A percentile compares a stretch with the other conserved stretches of the same genome.
These are phyloP conservation scores for Achroia grisella DNA, from an alignment of 1,140 invertebrate genomes.

Conservation along the genomic window DNA sequence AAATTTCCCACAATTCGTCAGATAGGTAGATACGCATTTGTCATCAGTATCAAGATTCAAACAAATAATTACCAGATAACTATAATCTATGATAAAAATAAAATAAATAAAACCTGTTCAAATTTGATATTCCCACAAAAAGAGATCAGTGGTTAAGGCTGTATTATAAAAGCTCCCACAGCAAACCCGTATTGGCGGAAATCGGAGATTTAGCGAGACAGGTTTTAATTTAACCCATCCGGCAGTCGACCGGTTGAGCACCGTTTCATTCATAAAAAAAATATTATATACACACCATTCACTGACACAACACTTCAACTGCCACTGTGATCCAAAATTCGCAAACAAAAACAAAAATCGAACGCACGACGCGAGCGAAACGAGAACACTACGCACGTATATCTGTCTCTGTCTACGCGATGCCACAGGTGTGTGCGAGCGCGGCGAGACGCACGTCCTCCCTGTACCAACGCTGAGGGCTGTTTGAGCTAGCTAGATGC, in stretches of 20 bases:
- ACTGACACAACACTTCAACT: conserved; percentile 10
- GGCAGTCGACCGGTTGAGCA: conserved; percentile 14
- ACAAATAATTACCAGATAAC: no score
- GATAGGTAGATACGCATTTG: no score
- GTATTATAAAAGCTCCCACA: conserved; percentile 15
- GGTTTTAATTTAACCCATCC: conserved; percentile 19
- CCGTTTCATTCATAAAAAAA: conserved; percentile 27
- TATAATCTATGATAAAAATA: no score
- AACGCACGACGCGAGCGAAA: conserved; percentile 10
- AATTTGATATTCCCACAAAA: no score
- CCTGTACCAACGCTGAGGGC: conserved; percentile 22
- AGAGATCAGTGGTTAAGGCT: no score
- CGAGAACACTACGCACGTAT: conserved; percentile 3
- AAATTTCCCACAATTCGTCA: no score
- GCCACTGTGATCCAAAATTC: conserved; percentile 46
- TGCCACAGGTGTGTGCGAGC: conserved; percentile 33
- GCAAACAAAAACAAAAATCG: conserved; percentile 14
- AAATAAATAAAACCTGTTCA: no score
- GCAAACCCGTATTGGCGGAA: conserved; percentile 21
- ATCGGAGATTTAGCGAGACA: conserved; percentile 15
- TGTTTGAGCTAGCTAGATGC: conserved; percentile 16
- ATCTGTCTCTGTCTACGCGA: conserved; percentile 6
- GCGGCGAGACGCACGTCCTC: conserved; percentile 18
- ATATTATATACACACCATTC: conserved; percentile 12
- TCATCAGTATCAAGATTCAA: no score